Evolutionary conservation across 2,888 invertebrate species (phyloP).

Genomic region (Smittia sp.): DNA sequence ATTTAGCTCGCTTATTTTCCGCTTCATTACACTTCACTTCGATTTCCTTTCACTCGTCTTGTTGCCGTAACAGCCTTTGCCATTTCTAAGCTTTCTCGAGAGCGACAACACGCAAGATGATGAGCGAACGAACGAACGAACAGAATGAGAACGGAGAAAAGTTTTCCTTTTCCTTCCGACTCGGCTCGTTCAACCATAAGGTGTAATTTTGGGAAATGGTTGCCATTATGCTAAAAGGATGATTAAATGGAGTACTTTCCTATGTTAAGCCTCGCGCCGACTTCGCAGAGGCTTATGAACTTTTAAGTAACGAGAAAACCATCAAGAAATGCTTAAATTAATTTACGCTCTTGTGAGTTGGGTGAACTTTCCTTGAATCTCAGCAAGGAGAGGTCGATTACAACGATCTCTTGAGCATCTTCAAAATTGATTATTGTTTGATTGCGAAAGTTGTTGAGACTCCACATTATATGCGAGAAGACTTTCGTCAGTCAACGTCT

Average conservation of each 20-base stretch:
- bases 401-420: no score
- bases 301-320: constrained; percentile 12
- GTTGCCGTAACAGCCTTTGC: not conserved
- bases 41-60: not conserved
- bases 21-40: constrained; percentile 1
- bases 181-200: constrained; percentile 24
- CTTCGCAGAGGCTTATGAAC: constrained; percentile 6
- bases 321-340: constrained; percentile 31
- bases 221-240: constrained; percentile 34
- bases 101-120: not conserved
- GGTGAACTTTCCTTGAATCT: no score
- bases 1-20: constrained; percentile 8
- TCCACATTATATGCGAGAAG: no score
- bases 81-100: not conserved
- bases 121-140: not conserved
- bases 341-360: constrained; percentile 22
- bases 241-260: constrained; percentile 31
- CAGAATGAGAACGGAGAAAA: not conserved
- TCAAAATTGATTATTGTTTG: no score
- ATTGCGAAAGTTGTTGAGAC: no score
- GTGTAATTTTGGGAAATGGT: constrained; percentile 32
- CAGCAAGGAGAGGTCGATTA: no score
- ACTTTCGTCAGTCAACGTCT: no score
- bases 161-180: not conserved
- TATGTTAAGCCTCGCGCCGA: not conserved